Evolutionary conservation across 2,113 vertebrate genomes (phyloP).

Genomic region (Anguilla japonica): DNA sequence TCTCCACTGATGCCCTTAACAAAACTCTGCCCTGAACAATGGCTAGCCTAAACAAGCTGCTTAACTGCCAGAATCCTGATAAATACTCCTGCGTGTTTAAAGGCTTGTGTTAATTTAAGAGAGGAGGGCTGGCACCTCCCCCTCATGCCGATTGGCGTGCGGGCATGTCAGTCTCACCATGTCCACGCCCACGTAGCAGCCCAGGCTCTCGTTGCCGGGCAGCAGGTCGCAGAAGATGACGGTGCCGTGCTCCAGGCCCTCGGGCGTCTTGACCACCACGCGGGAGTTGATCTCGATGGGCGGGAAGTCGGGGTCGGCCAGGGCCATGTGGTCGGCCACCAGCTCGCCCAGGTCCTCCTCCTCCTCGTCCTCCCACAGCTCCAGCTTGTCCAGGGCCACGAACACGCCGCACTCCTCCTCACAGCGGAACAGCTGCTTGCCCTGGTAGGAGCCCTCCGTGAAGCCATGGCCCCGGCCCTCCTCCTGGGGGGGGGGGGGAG

Average conservation of each 20-base stretch:
- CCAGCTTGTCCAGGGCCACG: constrained; percentile 94
- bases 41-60: neutral
- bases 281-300: constrained; percentile 93
- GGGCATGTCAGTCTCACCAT: constrained; percentile 79
- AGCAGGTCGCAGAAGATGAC: constrained; percentile 96
- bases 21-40: neutral
- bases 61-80: neutral
- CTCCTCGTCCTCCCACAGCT: constrained; percentile 83
- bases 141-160: too few species aligned
- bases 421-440: constrained; percentile 92
- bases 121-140: too few species aligned
- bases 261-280: constrained; percentile 89
- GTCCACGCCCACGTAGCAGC: constrained; percentile 96
- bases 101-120: neutral
- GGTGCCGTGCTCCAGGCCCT: constrained; percentile 88
- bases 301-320: constrained; percentile 81
- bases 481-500: constrained; percentile 72
- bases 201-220: constrained; percentile 91
- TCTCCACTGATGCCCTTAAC: neutral
- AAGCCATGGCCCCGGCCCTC: constrained; percentile 95
- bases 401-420: constrained; percentile 97
- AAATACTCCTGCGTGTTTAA: neutral
- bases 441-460: constrained; percentile 95
- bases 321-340: constrained; percentile 81
- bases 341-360: constrained; percentile 70